These are phyloP conservation scores for Adoxophyes honmai DNA, from an alignment of 1,140 invertebrate species.

Conservation along the genomic window DNA sequence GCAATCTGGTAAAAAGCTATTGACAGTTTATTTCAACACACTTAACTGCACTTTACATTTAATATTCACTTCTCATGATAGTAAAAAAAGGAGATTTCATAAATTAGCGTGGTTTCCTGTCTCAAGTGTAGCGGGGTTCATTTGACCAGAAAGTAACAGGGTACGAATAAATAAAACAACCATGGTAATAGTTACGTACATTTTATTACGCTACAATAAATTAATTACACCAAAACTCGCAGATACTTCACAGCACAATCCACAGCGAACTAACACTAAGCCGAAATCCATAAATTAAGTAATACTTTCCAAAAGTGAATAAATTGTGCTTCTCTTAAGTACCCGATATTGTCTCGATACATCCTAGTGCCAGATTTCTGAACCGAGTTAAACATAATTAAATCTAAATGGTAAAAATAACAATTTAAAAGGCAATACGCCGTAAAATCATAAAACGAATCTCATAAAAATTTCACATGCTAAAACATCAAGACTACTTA, in stretches of 20 bases:
- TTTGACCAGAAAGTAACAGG: too few species aligned
- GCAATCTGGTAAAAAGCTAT: too few species aligned
- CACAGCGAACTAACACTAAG: background rate
- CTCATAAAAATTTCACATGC: constrained; percentile 10
- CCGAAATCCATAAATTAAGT: background rate
- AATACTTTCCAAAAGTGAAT: constrained; percentile 8
- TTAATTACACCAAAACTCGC: constrained; percentile 20
- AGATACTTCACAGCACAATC: constrained; percentile 13
- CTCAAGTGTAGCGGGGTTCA: too few species aligned
- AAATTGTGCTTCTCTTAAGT: constrained; percentile 9
- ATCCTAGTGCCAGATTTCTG: background rate
- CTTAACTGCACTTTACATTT: too few species aligned
- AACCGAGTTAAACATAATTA: background rate
- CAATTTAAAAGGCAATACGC: background rate
- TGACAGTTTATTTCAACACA: too few species aligned
- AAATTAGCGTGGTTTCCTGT: too few species aligned
- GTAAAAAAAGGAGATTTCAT: too few species aligned
- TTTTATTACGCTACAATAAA: constrained; percentile 30
- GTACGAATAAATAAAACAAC: too few species aligned
- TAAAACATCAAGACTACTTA: too few species aligned
- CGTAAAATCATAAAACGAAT: background rate
- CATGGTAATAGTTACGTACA: background rate
- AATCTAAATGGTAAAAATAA: background rate
- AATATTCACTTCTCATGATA: too few species aligned
- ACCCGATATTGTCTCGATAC: constrained; percentile 5